Conservation (phyloP, 2,797 vertebrate species). For the Argyrosomus regius region DNA sequence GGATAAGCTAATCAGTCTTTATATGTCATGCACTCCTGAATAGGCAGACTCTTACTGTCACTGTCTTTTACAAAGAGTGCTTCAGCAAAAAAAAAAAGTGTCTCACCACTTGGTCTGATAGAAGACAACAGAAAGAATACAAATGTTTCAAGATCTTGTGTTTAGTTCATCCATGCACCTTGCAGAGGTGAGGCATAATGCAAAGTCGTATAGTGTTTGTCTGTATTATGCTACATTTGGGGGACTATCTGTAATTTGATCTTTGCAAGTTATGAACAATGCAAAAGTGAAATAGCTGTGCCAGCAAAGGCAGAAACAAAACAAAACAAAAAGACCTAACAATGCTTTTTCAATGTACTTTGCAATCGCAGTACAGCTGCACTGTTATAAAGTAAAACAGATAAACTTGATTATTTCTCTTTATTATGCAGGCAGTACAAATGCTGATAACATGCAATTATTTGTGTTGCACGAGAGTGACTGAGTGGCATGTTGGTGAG, state of each 20-base stretch:
- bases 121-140: not conserved
- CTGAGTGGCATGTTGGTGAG: not conserved
- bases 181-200: not conserved
- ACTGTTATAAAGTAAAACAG: not conserved
- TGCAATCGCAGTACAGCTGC: not conserved
- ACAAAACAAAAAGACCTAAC: not conserved
- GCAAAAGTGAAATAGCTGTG: constrained; percentile 8
- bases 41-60: not conserved
- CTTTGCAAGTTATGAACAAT: constrained; percentile 25
- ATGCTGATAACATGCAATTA: constrained; percentile 1
- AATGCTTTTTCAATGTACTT: not conserved
- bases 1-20: constrained; percentile 20
- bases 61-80: constrained; percentile 3
- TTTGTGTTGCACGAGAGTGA: not conserved
- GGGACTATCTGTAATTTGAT: constrained; percentile 34
- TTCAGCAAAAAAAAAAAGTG: not conserved
- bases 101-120: not conserved
- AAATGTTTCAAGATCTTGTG: constrained; percentile 8
- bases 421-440: not conserved
- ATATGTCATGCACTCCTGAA: not conserved
- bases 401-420: not conserved
- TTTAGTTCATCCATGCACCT: not conserved
- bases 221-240: constrained; percentile 21
- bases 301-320: not conserved
- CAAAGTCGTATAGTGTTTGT: constrained; percentile 13